Conservation (phyloP, 2,888 invertebrate genomes). For the Hydroisotoma schaefferi region DNA sequence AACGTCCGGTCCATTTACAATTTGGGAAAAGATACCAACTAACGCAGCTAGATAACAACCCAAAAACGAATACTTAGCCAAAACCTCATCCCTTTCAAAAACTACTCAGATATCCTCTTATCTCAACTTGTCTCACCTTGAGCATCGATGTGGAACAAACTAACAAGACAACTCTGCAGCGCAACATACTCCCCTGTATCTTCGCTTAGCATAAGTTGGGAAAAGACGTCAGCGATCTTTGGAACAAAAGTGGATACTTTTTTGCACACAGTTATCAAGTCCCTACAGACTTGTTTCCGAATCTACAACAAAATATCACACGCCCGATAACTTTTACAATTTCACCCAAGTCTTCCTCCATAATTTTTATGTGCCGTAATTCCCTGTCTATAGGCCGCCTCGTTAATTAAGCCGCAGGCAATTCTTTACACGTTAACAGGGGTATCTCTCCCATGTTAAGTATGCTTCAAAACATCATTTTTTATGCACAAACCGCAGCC, state of each 20-base stretch:
- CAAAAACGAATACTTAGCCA: background rate
- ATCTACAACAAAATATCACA: no score
- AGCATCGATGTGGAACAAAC: slow-evolving; percentile 71
- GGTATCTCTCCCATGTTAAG: no score
- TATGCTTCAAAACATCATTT: no score
- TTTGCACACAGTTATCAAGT: slow-evolving; percentile 77
- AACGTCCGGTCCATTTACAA: slow-evolving; percentile 66
- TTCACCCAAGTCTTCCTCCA: no score
- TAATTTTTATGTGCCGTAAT: no score
- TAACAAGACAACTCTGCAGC: slow-evolving; percentile 76
- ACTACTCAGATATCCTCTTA: background rate
- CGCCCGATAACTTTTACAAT: no score
- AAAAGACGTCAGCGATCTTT: slow-evolving; percentile 85
- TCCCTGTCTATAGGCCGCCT: no score
- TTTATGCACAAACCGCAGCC: no score
- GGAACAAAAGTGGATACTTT: slow-evolving; percentile 76
- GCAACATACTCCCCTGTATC: slow-evolving; percentile 78
- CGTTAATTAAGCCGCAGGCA: no score
- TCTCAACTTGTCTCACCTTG: slow-evolving; percentile 54
- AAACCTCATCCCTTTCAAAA: background rate
- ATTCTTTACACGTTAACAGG: no score
- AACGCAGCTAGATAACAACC: slow-evolving; percentile 59
- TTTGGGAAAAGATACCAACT: slow-evolving; percentile 67
- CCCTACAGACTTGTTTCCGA: slow-evolving; percentile 73
- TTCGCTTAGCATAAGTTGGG: slow-evolving; percentile 83